Evolutionary conservation across 1,140 invertebrate species (phyloP), one percentile per base, ranked within the genome.

Genomic region (Orchesella cincta): DNA sequence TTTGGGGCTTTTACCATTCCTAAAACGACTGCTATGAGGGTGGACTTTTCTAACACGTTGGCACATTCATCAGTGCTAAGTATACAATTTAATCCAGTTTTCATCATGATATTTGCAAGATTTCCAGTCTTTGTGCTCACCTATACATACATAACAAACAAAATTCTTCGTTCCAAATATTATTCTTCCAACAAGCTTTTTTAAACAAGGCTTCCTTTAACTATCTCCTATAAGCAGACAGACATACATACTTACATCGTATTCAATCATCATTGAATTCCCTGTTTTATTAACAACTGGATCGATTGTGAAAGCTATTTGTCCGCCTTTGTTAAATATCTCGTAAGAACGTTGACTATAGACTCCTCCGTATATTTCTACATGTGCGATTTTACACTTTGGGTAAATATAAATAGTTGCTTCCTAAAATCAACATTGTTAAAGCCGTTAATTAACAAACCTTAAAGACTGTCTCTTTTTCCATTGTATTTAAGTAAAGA

Each of bases 31-130:
- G 73, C 77, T 35, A 78, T 23, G n/a, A 78, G 46, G n/a, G 64
- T 20, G 3, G 73, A 62, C 46, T 78, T 78, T 20, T 78, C 73
- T 0, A 57, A 1, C 16, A 46, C 35, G 29, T 34, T 16, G 20
- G 75, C 2, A 20, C 57, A 18, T 16, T 12, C 1, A 26, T 39
- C 62, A 18, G 64, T 70, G 26, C 51, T 74, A 26, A 78, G 54
- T 1, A 78, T 72, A 57, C 51, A 71, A 33, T 75, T 78, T 46
- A 78, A 33, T 28, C 77, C 77, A 52, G 34, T 75, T 75, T 75
- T 78, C 20, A 74, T 39, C 35, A 39, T 73, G 29, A 78, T 64
- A 33, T 75, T 73, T n/a, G 73, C 77, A 12, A 78, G 73, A 1
- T 29, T 2, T 71, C 74, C 64, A 12, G 33, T 29, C 34, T 54